Evolutionary conservation across 2,888 invertebrate genomes (phyloP), one percentile per base, ranked within the genome.

Genomic region (Bellardia pandia): DNA sequence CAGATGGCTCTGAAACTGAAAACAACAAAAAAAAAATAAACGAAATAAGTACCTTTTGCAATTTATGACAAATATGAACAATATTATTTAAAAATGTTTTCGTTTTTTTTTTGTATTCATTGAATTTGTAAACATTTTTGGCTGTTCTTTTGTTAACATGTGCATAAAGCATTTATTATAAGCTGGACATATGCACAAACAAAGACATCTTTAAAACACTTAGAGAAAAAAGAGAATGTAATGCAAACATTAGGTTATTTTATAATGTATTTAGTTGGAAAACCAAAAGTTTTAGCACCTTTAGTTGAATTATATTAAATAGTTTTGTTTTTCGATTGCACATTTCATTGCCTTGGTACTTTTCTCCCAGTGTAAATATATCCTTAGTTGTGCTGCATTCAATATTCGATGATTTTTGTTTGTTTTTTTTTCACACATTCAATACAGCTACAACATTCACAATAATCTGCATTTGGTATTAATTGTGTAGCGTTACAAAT

Each of bases 81-180:
- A 23, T 23, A 23, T 23, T 33, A 45, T 51, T 16, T 51, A 45
- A 14, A 56, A 9, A 56, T 56, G 16, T 14, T 62, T 51, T 14
- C 45, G 48, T 69, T 78, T 56, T 6, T 77, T n/a, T 64, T 16
- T 62, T 37, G 62, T 13, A 56, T 8, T 7, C 5, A 51, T 4
- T 64, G 40, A 74, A 40, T 62, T 74, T 78, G 30, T 64, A 66
- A 37, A 71, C 58, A 72, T 64, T 76, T 77, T 84, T 77, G 53
- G 60, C 56, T 66, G 77, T 69, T 64, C 16, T 77, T 77, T 77
- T 53, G 53, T 76, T 8, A 7, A 66, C 64, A 66, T 68, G 16
- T 40, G 14, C 53, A 66, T 74, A 48, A 80, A 86, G 60, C 72
- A 77, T 77, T 72, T 77, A 77, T 77, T 72, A 48, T 53, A 42